Conservation (phyloP, 2,888 invertebrate genomes). For the Drosophila melanosoma region DNA sequence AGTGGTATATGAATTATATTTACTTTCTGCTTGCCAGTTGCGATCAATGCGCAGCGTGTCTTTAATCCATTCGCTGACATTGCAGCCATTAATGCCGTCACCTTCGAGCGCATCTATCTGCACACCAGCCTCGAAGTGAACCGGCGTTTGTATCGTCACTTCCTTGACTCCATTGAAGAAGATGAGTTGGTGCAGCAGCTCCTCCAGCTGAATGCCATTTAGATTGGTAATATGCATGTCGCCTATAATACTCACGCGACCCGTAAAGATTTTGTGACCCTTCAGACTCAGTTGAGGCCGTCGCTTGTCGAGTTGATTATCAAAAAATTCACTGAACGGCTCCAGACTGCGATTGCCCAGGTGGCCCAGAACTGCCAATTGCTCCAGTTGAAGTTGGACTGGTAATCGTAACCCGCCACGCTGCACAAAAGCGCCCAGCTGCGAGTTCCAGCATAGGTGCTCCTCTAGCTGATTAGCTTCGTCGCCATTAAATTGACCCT, state of each 20-base stretch:
- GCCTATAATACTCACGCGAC: conserved; percentile 76
- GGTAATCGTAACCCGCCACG: conserved; percentile 67
- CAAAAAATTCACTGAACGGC: conserved; percentile 71
- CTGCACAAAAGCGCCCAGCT: conserved; percentile 70
- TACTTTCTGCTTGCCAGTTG: conserved; percentile 67
- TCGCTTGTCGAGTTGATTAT: conserved; percentile 77
- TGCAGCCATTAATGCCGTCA: conserved; percentile 82
- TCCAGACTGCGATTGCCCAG: conserved; percentile 71
- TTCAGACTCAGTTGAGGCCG: conserved; percentile 53
- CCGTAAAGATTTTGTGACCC: conserved; percentile 80
- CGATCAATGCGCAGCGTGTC: conserved; percentile 85
- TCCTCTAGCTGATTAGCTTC: conserved; percentile 41
- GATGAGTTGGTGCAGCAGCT: conserved; percentile 84
- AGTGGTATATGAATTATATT: neutral
- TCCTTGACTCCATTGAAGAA: conserved; percentile 76
- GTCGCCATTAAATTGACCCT: conserved; percentile 71
- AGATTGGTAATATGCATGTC: conserved; percentile 81
- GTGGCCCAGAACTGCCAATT: conserved; percentile 74
- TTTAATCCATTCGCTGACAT: conserved; percentile 84
- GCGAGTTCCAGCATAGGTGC: conserved; percentile 67
- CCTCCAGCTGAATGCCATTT: conserved; percentile 81
- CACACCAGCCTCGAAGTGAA: conserved; percentile 83
- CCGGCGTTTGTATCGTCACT: conserved; percentile 70
- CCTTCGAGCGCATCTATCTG: conserved; percentile 65
- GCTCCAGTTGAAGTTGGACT: conserved; percentile 47